Evolutionary conservation across 2,797 vertebrate genomes (phyloP).

Genomic region (Knipowitschia caucasica): DNA sequence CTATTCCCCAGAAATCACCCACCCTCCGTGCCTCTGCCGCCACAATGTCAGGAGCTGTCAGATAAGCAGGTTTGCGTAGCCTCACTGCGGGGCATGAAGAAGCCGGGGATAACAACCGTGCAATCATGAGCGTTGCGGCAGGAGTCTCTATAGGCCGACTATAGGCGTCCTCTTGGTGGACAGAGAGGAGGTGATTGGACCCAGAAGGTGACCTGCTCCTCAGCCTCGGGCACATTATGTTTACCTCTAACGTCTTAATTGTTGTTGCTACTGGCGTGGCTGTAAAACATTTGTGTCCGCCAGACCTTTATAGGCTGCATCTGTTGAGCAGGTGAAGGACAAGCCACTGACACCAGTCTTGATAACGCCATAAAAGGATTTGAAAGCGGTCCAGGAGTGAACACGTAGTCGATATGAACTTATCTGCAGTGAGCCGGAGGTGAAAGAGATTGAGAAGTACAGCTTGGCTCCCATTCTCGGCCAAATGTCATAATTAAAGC

Average conservation of each 20-base stretch:
- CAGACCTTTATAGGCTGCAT: constrained; percentile 38
- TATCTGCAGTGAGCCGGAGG: constrained; percentile 55
- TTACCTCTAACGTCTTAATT: constrained; percentile 50
- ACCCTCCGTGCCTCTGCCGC: constrained; percentile 32
- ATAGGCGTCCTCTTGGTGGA: constrained; percentile 38
- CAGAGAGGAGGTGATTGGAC: constrained; percentile 33
- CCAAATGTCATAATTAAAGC: constrained; percentile 69
- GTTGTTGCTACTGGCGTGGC: constrained; percentile 38
- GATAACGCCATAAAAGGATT: constrained; percentile 72
- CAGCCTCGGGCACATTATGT: constrained; percentile 22
- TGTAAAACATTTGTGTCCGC: constrained; percentile 32
- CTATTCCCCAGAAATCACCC: constrained; percentile 34
- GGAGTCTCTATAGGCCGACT: constrained; percentile 43
- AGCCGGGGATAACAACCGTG: constrained; percentile 64
- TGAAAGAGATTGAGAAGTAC: constrained; percentile 30
- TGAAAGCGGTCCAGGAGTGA: constrained; percentile 60
- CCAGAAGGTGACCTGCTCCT: constrained; percentile 59
- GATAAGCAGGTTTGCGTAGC: constrained; percentile 71
- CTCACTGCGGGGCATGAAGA: constrained; percentile 62
- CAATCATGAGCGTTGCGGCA: constrained; percentile 62
- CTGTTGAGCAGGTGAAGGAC: constrained; percentile 72
- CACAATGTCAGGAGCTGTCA: constrained; percentile 75
- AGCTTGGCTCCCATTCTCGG: constrained; percentile 50
- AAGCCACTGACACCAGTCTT: constrained; percentile 58
- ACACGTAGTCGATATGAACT: constrained; percentile 66